phyloP scores from a whole-genome alignment of 2,797 vertebrate species.

The Pipistrellus pipistrellus region DNA sequence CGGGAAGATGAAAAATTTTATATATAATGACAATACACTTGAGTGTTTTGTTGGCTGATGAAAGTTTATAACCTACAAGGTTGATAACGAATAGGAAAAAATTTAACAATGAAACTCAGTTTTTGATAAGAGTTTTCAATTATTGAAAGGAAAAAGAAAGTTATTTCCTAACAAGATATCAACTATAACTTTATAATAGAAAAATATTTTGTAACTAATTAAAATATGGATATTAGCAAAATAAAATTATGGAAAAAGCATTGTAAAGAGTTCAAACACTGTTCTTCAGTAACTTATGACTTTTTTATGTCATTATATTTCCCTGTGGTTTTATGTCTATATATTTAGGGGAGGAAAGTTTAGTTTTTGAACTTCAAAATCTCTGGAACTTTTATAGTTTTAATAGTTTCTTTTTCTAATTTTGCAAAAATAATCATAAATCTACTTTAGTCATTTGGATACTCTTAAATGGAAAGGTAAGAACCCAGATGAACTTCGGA shows the following conservation, averaged over 20 bases:
- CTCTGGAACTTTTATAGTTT: neutral
- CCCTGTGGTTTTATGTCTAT: neutral
- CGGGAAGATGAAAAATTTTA: neutral
- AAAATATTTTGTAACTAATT: constrained; percentile 24
- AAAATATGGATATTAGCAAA: constrained; percentile 10
- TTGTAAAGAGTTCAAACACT: neutral
- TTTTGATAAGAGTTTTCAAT: constrained; percentile 2
- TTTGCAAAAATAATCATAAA: neutral
- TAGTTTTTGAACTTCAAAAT: neutral
- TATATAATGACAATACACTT: neutral
- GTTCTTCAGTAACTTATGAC: neutral
- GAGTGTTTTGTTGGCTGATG: neutral
- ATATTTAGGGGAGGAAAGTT: neutral
- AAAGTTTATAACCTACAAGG: constrained; percentile 2
- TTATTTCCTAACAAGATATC: neutral
- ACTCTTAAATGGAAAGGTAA: neutral
- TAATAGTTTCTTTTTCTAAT: neutral
- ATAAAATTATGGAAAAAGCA: neutral
- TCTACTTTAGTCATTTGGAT: neutral
- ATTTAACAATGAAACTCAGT: neutral
- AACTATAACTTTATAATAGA: constrained; percentile 18
- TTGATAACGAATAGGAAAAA: neutral
- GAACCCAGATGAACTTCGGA: neutral
- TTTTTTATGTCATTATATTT: constrained; percentile 4
- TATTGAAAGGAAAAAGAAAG: neutral